These are phyloP conservation scores for Drosophila ananassae DNA, from an alignment of 1,140 invertebrate genomes.

Conservation along the genomic window DNA sequence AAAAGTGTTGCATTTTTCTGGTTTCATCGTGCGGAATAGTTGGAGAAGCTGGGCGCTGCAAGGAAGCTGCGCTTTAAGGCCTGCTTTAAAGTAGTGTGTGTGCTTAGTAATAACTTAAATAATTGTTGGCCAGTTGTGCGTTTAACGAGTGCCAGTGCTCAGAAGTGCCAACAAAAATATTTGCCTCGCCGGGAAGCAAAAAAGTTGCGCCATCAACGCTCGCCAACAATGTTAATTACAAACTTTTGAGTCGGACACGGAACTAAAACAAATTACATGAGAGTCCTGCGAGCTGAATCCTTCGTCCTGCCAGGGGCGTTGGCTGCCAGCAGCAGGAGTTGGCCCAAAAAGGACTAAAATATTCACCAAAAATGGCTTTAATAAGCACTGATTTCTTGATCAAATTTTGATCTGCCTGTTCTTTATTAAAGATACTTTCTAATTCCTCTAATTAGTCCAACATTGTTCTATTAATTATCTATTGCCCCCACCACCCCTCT, in stretches of 20 bases:
- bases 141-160: constrained; percentile 10
- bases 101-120: background rate
- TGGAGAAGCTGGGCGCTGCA: background rate
- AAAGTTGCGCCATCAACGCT: background rate
- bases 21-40: constrained; percentile 20
- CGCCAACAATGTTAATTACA: constrained; percentile 52
- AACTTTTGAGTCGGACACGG: constrained; percentile 47
- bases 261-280: constrained; percentile 45
- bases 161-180: constrained; percentile 21
- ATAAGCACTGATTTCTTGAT: background rate
- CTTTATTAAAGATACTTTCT: background rate
- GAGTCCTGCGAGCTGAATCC: constrained; percentile 1
- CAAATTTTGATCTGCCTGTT: background rate
- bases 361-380: background rate
- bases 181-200: constrained; percentile 16
- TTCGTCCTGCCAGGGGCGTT: background rate
- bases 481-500: background rate
- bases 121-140: constrained; percentile 9
- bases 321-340: constrained; percentile 18
- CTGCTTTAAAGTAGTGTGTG: background rate
- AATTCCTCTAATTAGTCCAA: constrained; percentile 9
- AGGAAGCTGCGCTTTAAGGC: background rate
- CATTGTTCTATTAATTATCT: constrained; percentile 33
- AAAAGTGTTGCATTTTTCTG: constrained; percentile 30
- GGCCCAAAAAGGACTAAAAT: background rate